Conservation (phyloP, 2,888 invertebrate genomes). For the Amorpha juglandis region DNA sequence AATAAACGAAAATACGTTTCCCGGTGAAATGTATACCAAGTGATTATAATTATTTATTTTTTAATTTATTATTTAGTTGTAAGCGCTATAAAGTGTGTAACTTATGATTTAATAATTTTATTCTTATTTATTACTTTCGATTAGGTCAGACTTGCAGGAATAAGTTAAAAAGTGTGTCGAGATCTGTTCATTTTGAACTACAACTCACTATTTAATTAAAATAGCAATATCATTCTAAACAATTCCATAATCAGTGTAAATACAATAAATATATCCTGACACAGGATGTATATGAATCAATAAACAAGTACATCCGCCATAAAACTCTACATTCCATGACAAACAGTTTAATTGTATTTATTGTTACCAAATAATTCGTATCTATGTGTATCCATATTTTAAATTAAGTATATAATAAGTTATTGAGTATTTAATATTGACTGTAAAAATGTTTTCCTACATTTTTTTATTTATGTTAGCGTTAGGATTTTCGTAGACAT, state of each 20-base stretch:
- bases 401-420: constrained; percentile 42
- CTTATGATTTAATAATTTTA: constrained; percentile 38
- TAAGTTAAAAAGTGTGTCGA: not conserved
- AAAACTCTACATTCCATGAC: not conserved
- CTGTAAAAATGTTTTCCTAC: constrained; percentile 2
- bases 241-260: not conserved
- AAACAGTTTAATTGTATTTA: constrained; percentile 49
- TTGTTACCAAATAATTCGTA: constrained; percentile 68
- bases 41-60: constrained; percentile 54
- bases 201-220: not conserved
- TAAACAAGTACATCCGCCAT: not conserved
- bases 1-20: constrained; percentile 37
- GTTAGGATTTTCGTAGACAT: not conserved
- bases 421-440: constrained; percentile 39
- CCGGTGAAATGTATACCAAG: constrained; percentile 45
- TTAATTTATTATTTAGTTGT: constrained; percentile 48
- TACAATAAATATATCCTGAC: not conserved
- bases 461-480: not conserved
- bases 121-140: no score
- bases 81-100: constrained; percentile 28
- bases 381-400: constrained; percentile 28
- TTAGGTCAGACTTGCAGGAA: not conserved
- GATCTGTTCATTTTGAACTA: not conserved
- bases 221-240: not conserved
- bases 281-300: no score